Evolutionary conservation across 2,888 invertebrate genomes (phyloP).

Genomic region (Ditylenchus weischeri): DNA sequence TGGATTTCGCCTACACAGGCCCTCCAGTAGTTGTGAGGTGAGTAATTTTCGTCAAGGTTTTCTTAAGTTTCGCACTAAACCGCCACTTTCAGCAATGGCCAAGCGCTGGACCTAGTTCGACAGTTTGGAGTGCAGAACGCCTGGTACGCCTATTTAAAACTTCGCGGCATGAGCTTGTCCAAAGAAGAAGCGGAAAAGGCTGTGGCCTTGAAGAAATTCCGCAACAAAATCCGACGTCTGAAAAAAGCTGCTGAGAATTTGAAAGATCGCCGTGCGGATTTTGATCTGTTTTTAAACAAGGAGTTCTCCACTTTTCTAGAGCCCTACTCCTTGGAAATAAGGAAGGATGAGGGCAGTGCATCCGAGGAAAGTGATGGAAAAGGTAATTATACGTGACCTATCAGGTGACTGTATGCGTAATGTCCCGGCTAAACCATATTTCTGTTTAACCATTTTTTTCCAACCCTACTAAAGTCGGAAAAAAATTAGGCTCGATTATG

Average conservation of each 20-base stretch:
- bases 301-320: constrained; percentile 17
- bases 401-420: neutral
- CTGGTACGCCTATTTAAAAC: constrained; percentile 34
- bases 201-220: constrained; percentile 27
- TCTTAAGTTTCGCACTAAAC: no score
- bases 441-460: no score
- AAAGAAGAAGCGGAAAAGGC: constrained; percentile 30
- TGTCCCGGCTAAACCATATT: no score
- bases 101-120: constrained; percentile 33
- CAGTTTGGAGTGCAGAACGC: constrained; percentile 39
- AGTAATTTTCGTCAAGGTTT: no score
- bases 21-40: constrained; percentile 33
- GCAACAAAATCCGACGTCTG: constrained; percentile 32
- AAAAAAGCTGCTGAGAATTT: constrained; percentile 16
- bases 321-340: constrained; percentile 15
- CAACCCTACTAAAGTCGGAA: no score
- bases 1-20: constrained; percentile 39
- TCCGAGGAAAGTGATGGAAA: constrained; percentile 1
- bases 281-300: constrained; percentile 26
- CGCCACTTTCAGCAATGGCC: constrained; percentile 27
- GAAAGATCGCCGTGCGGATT: constrained; percentile 24
- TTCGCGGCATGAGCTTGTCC: constrained; percentile 30
- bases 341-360: constrained; percentile 11
- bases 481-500: no score
- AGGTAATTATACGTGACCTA: neutral